Percentiles rank a stretch among this genome's conserved stretches.
These are phyloP conservation scores for Mormyrops boulengeri DNA, from an alignment of 2,797 vertebrate species.

Conservation along the genomic window DNA sequence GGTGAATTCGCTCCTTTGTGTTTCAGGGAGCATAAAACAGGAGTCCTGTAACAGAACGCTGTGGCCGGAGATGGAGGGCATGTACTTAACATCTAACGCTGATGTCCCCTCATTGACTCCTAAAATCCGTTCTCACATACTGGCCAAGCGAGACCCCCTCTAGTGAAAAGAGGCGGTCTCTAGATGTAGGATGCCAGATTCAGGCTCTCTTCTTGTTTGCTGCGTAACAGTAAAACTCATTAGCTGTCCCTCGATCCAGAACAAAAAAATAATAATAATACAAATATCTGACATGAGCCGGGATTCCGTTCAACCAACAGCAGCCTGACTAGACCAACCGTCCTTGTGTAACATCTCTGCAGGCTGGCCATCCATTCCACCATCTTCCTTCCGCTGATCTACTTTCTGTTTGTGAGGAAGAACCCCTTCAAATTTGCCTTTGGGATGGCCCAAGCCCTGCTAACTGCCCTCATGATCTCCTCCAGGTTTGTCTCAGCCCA, in stretches of 20 bases:
- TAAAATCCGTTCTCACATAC: slow-evolving; percentile 53
- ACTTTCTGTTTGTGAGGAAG: slow-evolving; percentile 83
- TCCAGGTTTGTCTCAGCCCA: slow-evolving; percentile 71
- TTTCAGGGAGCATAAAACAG: not conserved
- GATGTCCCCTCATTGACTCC: slow-evolving; percentile 27
- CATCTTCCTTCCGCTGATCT: slow-evolving; percentile 83
- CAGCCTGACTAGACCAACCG: not conserved
- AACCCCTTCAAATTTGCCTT: slow-evolving; percentile 85
- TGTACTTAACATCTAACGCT: slow-evolving; percentile 48
- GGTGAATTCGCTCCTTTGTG: slow-evolving; percentile 47
- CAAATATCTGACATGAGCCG: not conserved
- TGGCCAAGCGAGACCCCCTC: slow-evolving; percentile 29
- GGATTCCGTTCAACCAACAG: not conserved
- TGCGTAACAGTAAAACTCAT: not conserved
- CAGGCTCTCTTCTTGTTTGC: not conserved
- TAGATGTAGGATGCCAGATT: not conserved
- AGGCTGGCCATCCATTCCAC: slow-evolving; percentile 85
- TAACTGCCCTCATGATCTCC: slow-evolving; percentile 96
- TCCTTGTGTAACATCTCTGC: slow-evolving; percentile 27
- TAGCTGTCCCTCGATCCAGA: not conserved
- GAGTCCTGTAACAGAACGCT: not conserved
- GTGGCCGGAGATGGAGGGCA: slow-evolving; percentile 49
- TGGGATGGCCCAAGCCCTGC: slow-evolving; percentile 91
- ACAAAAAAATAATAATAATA: not conserved
- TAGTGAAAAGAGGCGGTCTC: slow-evolving; percentile 17